Evolutionary conservation across 2,888 invertebrate species (phyloP).

Genomic region (Dastarcus helophoroides): DNA sequence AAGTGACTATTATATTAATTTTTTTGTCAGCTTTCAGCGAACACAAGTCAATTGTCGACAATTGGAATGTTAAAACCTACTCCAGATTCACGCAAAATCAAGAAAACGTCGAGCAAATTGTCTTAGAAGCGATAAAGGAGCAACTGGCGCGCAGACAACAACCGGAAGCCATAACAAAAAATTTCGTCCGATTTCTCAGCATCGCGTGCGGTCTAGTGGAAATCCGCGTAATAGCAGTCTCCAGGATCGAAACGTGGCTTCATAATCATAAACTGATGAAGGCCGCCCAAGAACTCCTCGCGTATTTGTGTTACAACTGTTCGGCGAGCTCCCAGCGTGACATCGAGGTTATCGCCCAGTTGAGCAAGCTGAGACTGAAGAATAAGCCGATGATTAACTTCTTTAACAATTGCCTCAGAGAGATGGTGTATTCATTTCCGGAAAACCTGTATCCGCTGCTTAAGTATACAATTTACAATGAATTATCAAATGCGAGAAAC

Average conservation of each 20-base stretch:
- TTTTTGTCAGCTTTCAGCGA: slow-evolving; percentile 31
- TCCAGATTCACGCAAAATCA: slow-evolving; percentile 49
- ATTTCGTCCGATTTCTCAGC: slow-evolving; percentile 75
- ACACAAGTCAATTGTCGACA: slow-evolving; percentile 34
- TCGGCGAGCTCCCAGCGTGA: slow-evolving; percentile 55
- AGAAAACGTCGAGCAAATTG: slow-evolving; percentile 66
- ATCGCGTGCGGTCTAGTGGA: slow-evolving; percentile 80
- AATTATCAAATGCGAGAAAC: slow-evolving; percentile 82
- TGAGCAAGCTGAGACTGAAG: slow-evolving; percentile 85
- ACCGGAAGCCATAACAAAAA: slow-evolving; percentile 77
- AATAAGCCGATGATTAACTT: slow-evolving; percentile 85
- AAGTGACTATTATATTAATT: slow-evolving; percentile 1
- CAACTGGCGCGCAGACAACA: slow-evolving; percentile 76
- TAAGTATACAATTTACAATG: slow-evolving; percentile 90
- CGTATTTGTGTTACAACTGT: slow-evolving; percentile 85
- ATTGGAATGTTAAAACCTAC: slow-evolving; percentile 38
- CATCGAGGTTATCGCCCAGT: slow-evolving; percentile 66
- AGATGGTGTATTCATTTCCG: slow-evolving; percentile 75
- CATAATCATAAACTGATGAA: slow-evolving; percentile 92
- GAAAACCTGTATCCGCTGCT: slow-evolving; percentile 76
- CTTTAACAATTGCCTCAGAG: slow-evolving; percentile 78
- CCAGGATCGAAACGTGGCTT: slow-evolving; percentile 84
- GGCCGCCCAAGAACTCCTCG: slow-evolving; percentile 82
- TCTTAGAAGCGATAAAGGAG: slow-evolving; percentile 79
- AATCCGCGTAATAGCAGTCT: slow-evolving; percentile 66